Conservation (phyloP, 2,113 vertebrate species). For the Carassius auratus region DNA sequence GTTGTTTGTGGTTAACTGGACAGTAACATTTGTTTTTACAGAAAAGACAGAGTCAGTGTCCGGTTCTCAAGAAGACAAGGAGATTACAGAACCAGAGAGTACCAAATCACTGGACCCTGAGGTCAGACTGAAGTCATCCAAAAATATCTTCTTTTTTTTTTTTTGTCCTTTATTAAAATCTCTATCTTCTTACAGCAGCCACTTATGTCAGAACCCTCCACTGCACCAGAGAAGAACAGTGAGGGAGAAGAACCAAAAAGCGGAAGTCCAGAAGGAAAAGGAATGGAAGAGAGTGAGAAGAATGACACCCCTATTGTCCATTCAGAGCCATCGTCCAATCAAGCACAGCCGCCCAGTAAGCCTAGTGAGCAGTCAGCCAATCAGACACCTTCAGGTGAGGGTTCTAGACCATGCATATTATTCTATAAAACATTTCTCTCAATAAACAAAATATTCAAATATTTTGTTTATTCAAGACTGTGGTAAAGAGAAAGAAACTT, state of each 20-base stretch:
- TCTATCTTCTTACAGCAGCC: constrained; percentile 64
- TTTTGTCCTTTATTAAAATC: constrained; percentile 26
- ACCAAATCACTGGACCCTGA: constrained; percentile 79
- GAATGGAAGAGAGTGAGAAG: constrained; percentile 75
- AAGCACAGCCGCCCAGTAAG: constrained; percentile 63
- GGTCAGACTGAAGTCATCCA: constrained; percentile 64
- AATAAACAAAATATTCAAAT: neutral
- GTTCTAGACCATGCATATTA: neutral
- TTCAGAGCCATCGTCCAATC: constrained; percentile 66
- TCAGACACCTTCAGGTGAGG: constrained; percentile 68
- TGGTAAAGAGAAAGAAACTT: constrained; percentile 77
- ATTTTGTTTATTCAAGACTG: constrained; percentile 62
- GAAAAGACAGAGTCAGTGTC: constrained; percentile 81
- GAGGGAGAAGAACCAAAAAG: constrained; percentile 73
- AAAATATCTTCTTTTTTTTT: neutral
- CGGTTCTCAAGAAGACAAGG: constrained; percentile 83
- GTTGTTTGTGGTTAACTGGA: neutral
- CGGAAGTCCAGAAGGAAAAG: constrained; percentile 71
- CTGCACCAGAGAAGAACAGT: constrained; percentile 68
- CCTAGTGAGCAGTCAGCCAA: constrained; percentile 63
- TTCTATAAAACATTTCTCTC: neutral
- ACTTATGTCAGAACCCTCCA: constrained; percentile 56
- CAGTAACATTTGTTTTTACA: constrained; percentile 61
- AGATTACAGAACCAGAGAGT: constrained; percentile 74
- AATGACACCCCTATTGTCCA: constrained; percentile 65